Base-by-base conservation (phyloP, 92 coral and sea anemone species). In the Paramuricea clavata region DNA sequence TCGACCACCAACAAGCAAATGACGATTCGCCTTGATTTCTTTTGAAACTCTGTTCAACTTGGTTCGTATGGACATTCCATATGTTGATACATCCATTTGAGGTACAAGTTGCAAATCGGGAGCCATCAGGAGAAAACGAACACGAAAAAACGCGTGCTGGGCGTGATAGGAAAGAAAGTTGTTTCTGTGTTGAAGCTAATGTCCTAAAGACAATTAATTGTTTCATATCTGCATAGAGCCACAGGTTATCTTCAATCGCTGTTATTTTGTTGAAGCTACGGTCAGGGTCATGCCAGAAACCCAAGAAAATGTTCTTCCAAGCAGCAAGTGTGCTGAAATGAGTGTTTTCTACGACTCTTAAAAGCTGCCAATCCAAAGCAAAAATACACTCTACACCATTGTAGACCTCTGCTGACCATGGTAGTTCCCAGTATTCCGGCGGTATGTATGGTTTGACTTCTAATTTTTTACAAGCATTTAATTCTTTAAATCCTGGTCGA, bases 11-110 rank as follows among this genome's bases (percentile, higher is more conserved):
- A 31, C 39, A 65, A 28, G 41, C 16, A 65, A 65, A 28, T 19
- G n/a, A 13, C 19, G 39, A 26, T 13, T 3, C 11, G 13, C 39
- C 19, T 28, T 28, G 0, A 15, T 4, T 31, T 39, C 21, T 12
- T 33, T 27, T 3, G 39, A 31, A 30, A 28, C 72, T 39, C 28
- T 65, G 72, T 13, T 65, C 17, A 65, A 65, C 36, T 65, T 28
- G 39, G 19, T n/a, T 28, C 1, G 72, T 0, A 31, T 26, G 3
- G 17, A 26, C 72, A 65, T 65, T 65, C 72, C 72, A 65, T 28
- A 65, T 13, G 39, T 65, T 65, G 72, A 65, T 27, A 65, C 7
- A 65, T 27, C 72, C 72, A 26, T 65, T 39, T 27, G 72, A 65
- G 21, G 36, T 65, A 31, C 72, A 65, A 17, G 21, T 28, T 15